These are phyloP conservation scores for Gallinago solitaria DNA, from an alignment of 2,797 vertebrate genomes.

Conservation along the genomic window DNA sequence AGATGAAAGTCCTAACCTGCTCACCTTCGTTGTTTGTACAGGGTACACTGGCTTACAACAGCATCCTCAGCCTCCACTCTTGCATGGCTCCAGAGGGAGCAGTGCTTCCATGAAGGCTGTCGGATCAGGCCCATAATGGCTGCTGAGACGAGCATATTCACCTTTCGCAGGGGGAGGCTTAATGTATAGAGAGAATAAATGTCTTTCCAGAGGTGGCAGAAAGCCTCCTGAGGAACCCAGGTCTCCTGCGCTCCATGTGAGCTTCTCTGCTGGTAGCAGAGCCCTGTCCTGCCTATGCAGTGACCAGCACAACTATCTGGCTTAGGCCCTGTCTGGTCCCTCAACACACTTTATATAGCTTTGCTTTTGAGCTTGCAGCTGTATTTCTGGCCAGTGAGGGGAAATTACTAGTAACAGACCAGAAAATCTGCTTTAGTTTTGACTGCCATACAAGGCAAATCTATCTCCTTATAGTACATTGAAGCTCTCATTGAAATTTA, in stretches of 20 bases:
- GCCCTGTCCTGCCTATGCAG: background rate
- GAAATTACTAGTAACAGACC: background rate
- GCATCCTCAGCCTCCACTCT: background rate
- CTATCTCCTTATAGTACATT: accelerated
- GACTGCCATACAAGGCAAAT: background rate
- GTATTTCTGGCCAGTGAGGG: background rate
- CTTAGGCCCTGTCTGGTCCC: background rate
- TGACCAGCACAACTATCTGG: accelerated
- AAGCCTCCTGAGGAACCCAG: background rate
- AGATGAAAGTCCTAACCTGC: background rate
- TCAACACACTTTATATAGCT: background rate
- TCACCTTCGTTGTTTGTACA: accelerated
- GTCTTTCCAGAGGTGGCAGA: background rate
- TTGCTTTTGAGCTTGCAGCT: background rate
- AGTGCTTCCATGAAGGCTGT: background rate
- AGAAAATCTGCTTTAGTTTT: background rate
- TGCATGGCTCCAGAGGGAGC: accelerated
- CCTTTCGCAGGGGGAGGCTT: background rate
- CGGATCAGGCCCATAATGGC: accelerated
- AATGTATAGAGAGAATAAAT: background rate
- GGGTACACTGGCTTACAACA: background rate
- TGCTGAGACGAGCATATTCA: background rate
- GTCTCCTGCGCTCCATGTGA: background rate
- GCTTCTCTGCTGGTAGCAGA: background rate
- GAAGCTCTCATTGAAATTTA: background rate